Percentiles rank a stretch among this genome's conserved stretches.
Evolutionary conservation across 2,113 vertebrate genomes (phyloP).

Genomic region (Cairina moschata): DNA sequence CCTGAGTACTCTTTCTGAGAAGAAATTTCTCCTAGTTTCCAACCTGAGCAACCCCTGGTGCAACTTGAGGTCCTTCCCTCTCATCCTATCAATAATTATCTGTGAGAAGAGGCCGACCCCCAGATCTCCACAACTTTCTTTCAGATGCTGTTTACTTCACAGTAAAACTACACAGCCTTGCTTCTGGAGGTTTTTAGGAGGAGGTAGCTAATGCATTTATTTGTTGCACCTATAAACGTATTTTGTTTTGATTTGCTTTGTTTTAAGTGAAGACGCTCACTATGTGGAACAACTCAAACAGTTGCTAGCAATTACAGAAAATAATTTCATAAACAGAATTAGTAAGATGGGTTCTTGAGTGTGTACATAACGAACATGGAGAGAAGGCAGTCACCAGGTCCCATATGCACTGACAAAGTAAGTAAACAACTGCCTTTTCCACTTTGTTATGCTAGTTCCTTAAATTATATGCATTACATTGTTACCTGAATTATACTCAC

Average conservation of each 20-base stretch:
- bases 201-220: background rate
- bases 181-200: background rate
- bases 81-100: too few species aligned
- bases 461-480: background rate
- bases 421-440: background rate
- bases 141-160: background rate
- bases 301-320: background rate
- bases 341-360: background rate
- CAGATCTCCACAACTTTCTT: too few species aligned
- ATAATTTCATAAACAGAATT: background rate
- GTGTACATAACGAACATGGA: background rate
- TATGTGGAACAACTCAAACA: background rate
- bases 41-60: too few species aligned
- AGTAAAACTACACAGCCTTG: background rate
- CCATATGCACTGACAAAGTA: background rate
- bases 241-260: background rate
- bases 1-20: too few species aligned
- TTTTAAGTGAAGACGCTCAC: background rate
- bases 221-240: background rate
- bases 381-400: background rate
- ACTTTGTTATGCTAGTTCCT: background rate
- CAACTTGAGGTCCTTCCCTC: too few species aligned
- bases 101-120: too few species aligned
- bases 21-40: too few species aligned
- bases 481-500: background rate